Conservation (phyloP, 2,888 invertebrate species). For the Hyposoter dolosus region DNA sequence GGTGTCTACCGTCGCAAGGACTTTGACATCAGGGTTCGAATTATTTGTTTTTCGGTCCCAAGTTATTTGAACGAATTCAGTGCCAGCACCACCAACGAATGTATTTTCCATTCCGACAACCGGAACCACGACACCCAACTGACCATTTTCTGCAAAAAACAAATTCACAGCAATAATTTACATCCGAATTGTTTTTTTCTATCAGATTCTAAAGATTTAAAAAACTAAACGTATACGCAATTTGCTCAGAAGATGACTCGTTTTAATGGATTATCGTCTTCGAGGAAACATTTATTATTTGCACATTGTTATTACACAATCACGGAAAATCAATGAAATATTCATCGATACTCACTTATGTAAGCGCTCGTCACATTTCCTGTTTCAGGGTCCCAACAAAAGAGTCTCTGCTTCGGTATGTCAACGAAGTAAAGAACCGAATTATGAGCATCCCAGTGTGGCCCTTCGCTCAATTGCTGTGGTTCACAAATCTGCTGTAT, state of each 20-base stretch:
- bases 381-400: constrained; percentile 86
- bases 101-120: constrained; percentile 80
- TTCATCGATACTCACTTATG: constrained; percentile 71
- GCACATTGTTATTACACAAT: constrained; percentile 8
- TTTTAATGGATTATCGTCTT: not conserved
- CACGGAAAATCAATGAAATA: not conserved
- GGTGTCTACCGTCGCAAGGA: constrained; percentile 84
- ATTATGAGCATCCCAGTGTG: constrained; percentile 87
- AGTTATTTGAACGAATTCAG: constrained; percentile 83
- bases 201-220: not conserved
- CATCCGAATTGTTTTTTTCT: not conserved
- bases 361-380: constrained; percentile 80
- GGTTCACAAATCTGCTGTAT: constrained; percentile 70
- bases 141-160: constrained; percentile 63
- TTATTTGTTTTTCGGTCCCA: constrained; percentile 84
- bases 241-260: not conserved
- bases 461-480: constrained; percentile 87
- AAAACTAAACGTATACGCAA: not conserved
- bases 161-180: not conserved
- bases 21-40: constrained; percentile 68
- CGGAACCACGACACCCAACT: constrained; percentile 83
- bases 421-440: constrained; percentile 88
- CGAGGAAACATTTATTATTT: not conserved
- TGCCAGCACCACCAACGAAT: constrained; percentile 83
- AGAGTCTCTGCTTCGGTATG: constrained; percentile 85